Percentiles rank a stretch among this genome's conserved stretches.
phyloP scores from a whole-genome alignment of 2,113 vertebrate species.

The Microtus ochrogaster region DNA sequence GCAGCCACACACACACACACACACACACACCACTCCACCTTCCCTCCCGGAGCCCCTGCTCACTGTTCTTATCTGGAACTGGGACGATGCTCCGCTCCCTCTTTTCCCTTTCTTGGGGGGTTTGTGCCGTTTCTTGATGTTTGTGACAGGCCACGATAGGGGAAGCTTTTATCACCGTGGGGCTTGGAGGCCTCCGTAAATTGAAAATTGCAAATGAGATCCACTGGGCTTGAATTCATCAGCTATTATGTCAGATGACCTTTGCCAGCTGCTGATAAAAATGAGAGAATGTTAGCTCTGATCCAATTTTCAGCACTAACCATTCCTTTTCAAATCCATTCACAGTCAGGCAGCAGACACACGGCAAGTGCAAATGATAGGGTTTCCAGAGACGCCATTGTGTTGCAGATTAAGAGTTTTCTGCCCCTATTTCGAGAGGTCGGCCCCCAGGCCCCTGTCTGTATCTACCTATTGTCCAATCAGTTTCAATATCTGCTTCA shows the following conservation, averaged over 20 bases:
- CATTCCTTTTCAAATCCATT: conserved; percentile 97
- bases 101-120: conserved; percentile 91
- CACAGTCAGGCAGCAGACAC: conserved; percentile 94
- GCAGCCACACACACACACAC: conserved; percentile 89
- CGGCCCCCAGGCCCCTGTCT: conserved; percentile 93
- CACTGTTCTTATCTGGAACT: conserved; percentile 92
- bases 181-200: conserved; percentile 95
- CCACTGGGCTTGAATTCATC: conserved; percentile 97
- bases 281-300: conserved; percentile 96
- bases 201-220: conserved; percentile 99
- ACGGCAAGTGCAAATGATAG: conserved; percentile 99
- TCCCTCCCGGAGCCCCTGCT: conserved; percentile 86
- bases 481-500: conserved; percentile 97
- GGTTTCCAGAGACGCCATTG: conserved; percentile 98
- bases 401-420: conserved; percentile 99
- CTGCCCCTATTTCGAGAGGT: conserved; percentile 96
- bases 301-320: conserved; percentile 98
- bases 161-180: conserved; percentile 95
- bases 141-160: conserved; percentile 97
- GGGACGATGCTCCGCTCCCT: conserved; percentile 90
- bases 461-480: conserved; percentile 97
- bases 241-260: conserved; percentile 98
- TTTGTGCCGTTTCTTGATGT: conserved; percentile 95
- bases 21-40: conserved; percentile 88
- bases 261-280: conserved; percentile 98